Percentiles rank a stretch among this genome's conserved stretches.
These are phyloP conservation scores for Seira musarum DNA, from an alignment of 2,888 invertebrate genomes.

Conservation along the genomic window DNA sequence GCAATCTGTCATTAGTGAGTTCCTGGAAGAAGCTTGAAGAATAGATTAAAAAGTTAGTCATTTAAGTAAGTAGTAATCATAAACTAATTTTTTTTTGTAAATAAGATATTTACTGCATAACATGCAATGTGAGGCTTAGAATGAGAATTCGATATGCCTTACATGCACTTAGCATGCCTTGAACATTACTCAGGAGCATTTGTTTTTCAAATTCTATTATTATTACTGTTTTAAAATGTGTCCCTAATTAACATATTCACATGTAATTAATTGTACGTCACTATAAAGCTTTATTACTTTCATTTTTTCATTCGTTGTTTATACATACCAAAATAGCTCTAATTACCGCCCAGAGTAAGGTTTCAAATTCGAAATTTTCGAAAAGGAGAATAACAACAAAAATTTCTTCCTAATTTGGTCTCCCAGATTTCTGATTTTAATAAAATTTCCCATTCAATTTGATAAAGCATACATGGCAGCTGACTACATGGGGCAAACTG, in stretches of 20 bases:
- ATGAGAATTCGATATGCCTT: neutral
- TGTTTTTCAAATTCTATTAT: too few species aligned
- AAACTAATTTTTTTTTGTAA: neutral
- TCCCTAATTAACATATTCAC: conserved; percentile 1
- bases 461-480: too few species aligned
- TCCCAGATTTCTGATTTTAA: too few species aligned
- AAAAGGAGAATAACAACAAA: too few species aligned
- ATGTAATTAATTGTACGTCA: too few species aligned
- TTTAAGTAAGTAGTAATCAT: neutral
- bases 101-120: too few species aligned
- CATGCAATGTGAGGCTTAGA: conserved; percentile 21
- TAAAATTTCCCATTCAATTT: too few species aligned
- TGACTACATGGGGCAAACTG: too few species aligned
- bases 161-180: neutral
- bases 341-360: neutral
- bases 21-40: neutral
- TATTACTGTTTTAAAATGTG: conserved; percentile 19
- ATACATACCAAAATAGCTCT: neutral
- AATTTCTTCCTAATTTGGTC: too few species aligned
- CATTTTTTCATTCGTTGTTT: neutral
- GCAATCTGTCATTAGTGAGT: neutral
- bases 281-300: too few species aligned
- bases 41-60: neutral
- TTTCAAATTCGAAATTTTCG: neutral
- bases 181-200: conserved; percentile 29